Base-by-base conservation (phyloP, 2,888 invertebrate species). In the Sepioteuthis lessoniana region DNA sequence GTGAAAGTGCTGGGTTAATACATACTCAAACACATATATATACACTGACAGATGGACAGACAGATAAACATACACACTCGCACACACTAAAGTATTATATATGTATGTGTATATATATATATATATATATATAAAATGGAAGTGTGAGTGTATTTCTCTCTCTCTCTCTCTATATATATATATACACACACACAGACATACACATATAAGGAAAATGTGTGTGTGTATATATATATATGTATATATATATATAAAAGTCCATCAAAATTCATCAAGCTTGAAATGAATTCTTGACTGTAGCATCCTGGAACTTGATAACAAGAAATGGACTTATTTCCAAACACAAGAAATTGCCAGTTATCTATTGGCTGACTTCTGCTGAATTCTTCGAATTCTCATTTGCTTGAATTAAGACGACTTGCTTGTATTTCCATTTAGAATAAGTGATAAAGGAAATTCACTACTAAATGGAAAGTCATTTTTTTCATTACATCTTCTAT, bases 311-410 rank as follows among this genome's bases (percentile, higher is more conserved):
- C 76, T 16, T 76, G 76, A 76, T 76, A n/a, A 76, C 76, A 76
- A 76, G 7, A 76, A 76, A 76, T 35, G 21, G 76, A 76, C 76
- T 76, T 76, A 35, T 76, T 76, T 76, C 76, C 76, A 76, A 76
- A n/a, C 76, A 76, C 76, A 76, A 76, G 76, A 76, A 76, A 76
- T 76, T 76, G 76, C n/a, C 76, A 76, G n/a, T 76, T 76, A 35
- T 76, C n/a, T 76, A 76, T 76, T 35, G 35, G 76, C 10, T 0
- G 76, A 76, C n/a, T 76, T 76, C 16, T 76, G n/a, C 13, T n/a
- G 35, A n/a, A 76, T 76, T 76, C 76, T 76, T n/a, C 13, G 76
- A 76, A n/a, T 76, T 76, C n/a, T 76, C 76, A 76, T 76, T 76
- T 76, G 76, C 35, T 76, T 35, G 76, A n/a, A 76, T 76, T 76